Conservation (phyloP, 2,113 vertebrate genomes). For the Caranx ignobilis region DNA sequence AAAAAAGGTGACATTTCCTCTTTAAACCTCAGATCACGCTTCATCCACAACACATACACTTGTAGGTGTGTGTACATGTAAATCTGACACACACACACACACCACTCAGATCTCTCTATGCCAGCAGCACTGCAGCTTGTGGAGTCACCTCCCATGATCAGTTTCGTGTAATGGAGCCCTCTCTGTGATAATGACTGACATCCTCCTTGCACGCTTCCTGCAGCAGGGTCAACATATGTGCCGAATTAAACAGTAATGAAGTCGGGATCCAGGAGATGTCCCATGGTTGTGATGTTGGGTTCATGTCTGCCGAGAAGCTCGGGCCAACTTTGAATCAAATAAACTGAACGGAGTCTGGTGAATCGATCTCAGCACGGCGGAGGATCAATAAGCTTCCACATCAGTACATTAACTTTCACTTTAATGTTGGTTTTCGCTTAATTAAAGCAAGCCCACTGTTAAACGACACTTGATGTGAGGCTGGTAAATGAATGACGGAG, state of each 20-base stretch:
- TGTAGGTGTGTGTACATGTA: too few relatives aligned
- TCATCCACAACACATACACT: too few relatives aligned
- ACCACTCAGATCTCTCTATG: too few relatives aligned
- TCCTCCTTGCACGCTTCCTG: not conserved
- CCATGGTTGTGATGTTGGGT: not conserved
- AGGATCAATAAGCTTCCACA: not conserved
- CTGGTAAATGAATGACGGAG: not conserved
- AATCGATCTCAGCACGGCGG: not conserved
- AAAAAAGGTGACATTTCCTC: not conserved
- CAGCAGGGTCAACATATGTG: not conserved
- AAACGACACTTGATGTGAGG: not conserved
- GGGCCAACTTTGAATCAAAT: not conserved
- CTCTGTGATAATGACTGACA: too few relatives aligned
- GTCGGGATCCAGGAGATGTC: too few relatives aligned
- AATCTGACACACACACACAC: too few relatives aligned
- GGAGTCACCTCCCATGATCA: too few relatives aligned
- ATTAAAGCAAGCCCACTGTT: too few relatives aligned
- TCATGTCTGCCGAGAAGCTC: too few relatives aligned
- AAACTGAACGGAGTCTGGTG: not conserved
- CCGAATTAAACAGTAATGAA: not conserved
- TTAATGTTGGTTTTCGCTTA: fast-evolving
- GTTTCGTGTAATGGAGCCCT: too few relatives aligned
- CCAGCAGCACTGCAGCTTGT: too few relatives aligned
- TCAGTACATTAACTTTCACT: too few relatives aligned
- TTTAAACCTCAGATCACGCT: not conserved